Evolutionary conservation across 2,797 vertebrate genomes (phyloP), one percentile per base, ranked within the genome.

Genomic region (Micrastur ruficollis): DNA sequence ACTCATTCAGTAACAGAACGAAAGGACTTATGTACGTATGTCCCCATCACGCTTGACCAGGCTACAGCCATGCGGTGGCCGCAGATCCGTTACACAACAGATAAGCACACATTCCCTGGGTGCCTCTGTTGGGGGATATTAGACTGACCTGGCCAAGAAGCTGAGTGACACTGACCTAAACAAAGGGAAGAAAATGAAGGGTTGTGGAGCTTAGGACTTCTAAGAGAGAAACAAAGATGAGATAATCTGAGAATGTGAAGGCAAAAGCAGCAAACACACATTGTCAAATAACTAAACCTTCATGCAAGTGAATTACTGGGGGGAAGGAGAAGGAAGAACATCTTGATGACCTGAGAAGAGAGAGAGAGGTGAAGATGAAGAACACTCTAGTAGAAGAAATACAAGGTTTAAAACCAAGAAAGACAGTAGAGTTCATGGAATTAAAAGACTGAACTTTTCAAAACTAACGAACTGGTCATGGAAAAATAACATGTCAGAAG

Each of bases 1-100:
- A 13, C 23, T 47, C 2, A 0, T 15, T 17, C 46, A 62, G 50
- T 9, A 61, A 36, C 12, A 3, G 0, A 4, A 21, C 27, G 2
- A 31, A 29, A 73, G 32, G 42, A 70, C 6, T 40, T 21, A 17
- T 0, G 14, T 10, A 26, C 27, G 0, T 14, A 1, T 0, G 18
- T 55, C 31, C 56, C 31, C 44, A 32, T 17, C 55, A 34, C 47
- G 20, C 34, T 19, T 14, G 29, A 32, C 26, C 0, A 1, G 46
- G 44, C 31, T 38, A 12, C 0, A 5, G 14, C 10, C 27, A 68
- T 31, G n/a, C 2, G 26, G 32, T 34, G 56, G 20, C 42, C 18
- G 25, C 25, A 36, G 50, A 38, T 58, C 0, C 20, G 29, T 9
- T 9, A 22, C 8, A 14, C 3, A 9, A 34, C 38, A 46, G 50